Conservation (phyloP, 2,113 vertebrate genomes). For the Malaclemys terrapin region DNA sequence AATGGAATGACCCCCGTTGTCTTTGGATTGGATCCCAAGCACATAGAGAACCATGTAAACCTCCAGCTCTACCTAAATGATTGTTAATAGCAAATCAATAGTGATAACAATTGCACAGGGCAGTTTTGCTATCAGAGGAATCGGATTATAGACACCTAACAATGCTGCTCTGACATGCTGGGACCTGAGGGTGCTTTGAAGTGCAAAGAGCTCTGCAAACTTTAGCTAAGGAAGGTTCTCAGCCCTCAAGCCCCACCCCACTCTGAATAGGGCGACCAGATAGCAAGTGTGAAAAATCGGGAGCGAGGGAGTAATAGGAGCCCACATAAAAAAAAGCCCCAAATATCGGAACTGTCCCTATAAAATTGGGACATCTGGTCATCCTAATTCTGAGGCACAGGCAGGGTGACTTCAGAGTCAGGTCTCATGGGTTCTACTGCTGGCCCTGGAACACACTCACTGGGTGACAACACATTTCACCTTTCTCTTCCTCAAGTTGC, state of each 20-base stretch:
- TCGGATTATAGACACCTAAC: not conserved
- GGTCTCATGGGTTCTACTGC: not conserved
- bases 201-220: not conserved
- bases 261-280: too few relatives aligned
- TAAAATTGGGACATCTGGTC: too few relatives aligned
- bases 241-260: too few relatives aligned
- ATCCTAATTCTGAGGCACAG: too few relatives aligned
- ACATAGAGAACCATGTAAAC: accelerated
- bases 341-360: too few relatives aligned
- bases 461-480: not conserved
- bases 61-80: not conserved
- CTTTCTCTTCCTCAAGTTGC: accelerated
- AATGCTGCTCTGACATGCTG: accelerated
- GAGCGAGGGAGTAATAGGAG: too few relatives aligned
- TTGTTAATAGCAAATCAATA: not conserved
- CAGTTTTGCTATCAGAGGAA: not conserved
- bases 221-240: not conserved
- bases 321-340: too few relatives aligned
- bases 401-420: not conserved
- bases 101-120: not conserved
- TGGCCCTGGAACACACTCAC: not conserved
- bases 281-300: too few relatives aligned
- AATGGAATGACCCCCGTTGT: not conserved
- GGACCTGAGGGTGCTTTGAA: not conserved
- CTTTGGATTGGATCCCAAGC: not conserved